Evolutionary conservation across 2,888 invertebrate species (phyloP), one percentile per base, ranked within the genome.

Genomic region (Dolichomitus sp.): DNA sequence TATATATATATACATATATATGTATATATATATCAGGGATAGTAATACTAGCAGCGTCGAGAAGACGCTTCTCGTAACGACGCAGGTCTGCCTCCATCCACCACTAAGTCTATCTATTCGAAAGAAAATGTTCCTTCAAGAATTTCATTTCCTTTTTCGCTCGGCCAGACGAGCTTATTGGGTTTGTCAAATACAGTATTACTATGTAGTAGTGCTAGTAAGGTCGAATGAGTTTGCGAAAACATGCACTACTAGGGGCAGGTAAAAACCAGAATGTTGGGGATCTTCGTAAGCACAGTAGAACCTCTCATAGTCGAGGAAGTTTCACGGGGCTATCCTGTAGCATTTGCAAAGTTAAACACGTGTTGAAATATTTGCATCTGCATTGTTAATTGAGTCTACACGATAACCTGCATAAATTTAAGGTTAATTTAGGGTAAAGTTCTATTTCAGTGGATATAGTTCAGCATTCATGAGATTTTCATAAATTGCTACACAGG

Each of bases 91-190:
- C 42, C 23, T 54, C 17, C 23, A 4, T 54, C 23, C 40, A 12
- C 45, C 59, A 23, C 54, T 17, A 42, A 30, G 45, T 48, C 59
- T 72, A 45, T 72, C 72, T 48, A 61, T 48, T 37, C 48, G 72
- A 61, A 72, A 72, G 72, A 72, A 72, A 72, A 72, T 37, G 48
- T 59, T 61, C 72, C 33, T 14, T 14, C 59, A 48, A 72, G 72
- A 61, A 61, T 72, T 72, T 61, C 61, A 61, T 72, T 72, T 72
- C 72, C 72, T 72, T 59, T 48, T 59, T 57, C 59, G 59, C 45
- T 72, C 72, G 72, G 30, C 54, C 72, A 19, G 45, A 12, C 59
- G 45, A 72, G 59, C 45, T 72, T 72, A 72, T 72, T 59, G 59
- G 57, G 70, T 59, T 30, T 45, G 57, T 19, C 27, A 59, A 33